phyloP scores from a whole-genome alignment of 2,888 invertebrate species.

The Lumbricus terrestris region DNA sequence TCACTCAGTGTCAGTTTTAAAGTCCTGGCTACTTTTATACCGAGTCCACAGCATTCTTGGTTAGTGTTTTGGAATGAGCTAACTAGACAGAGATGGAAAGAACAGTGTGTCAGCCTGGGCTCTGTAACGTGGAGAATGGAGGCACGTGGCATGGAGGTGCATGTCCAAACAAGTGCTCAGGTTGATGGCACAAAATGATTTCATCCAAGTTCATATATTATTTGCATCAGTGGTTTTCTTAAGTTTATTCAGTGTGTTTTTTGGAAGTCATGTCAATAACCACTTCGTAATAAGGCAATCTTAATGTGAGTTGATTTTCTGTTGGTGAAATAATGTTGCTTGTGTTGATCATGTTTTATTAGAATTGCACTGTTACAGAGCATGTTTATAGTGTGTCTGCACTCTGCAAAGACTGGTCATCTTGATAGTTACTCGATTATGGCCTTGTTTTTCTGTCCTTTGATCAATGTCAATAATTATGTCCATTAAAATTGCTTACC shows the following conservation, averaged over 20 bases:
- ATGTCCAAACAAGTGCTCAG: too few species aligned
- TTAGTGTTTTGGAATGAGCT: not conserved
- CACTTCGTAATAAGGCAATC: not conserved
- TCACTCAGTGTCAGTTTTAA: too few species aligned
- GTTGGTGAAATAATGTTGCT: not conserved
- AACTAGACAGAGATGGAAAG: not conserved
- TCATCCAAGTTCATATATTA: not conserved
- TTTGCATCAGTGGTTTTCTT: too few species aligned
- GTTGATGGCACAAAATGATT: not conserved
- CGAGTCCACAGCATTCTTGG: not conserved
- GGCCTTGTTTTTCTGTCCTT: too few species aligned
- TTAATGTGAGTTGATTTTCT: not conserved
- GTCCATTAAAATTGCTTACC: too few species aligned
- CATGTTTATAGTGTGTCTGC: not conserved
- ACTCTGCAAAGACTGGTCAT: too few species aligned
- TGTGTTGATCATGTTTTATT: not conserved
- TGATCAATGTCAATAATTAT: too few species aligned
- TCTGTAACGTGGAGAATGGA: too few species aligned
- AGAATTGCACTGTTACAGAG: not conserved
- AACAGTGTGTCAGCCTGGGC: not conserved
- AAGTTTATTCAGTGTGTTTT: not conserved
- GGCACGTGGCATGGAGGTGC: not conserved
- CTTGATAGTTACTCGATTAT: too few species aligned
- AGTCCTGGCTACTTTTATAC: too few species aligned
- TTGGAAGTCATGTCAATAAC: not conserved